These are phyloP conservation scores for Atopsyche davidsoni DNA, from an alignment of 1,140 invertebrate species.

Conservation along the genomic window DNA sequence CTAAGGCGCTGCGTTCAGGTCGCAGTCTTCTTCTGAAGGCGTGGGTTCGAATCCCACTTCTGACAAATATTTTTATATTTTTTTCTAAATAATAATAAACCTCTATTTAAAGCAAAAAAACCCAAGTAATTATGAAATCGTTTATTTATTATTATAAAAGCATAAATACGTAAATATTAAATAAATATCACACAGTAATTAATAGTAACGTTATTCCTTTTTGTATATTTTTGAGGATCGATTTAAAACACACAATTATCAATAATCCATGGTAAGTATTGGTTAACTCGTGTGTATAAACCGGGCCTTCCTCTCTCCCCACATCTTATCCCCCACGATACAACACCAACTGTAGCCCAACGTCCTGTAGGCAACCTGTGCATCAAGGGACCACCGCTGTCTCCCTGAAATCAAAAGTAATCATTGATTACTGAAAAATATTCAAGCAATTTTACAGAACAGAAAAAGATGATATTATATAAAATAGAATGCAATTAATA, in stretches of 20 bases:
- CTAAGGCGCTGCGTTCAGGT: constrained; percentile 92
- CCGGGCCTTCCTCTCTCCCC: constrained; percentile 62
- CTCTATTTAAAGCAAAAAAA: too few species aligned
- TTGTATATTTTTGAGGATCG: too few species aligned
- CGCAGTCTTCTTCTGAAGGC: constrained; percentile 83
- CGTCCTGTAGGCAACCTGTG: constrained; percentile 61
- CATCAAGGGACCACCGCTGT: constrained; percentile 78
- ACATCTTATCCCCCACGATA: constrained; percentile 72
- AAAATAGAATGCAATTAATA: too few species aligned
- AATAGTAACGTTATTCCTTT: too few species aligned
- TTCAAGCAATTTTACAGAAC: too few species aligned
- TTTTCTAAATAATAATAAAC: too few species aligned
- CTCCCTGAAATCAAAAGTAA: constrained; percentile 69
- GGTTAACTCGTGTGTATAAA: constrained; percentile 64
- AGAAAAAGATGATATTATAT: too few species aligned
- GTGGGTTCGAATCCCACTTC: constrained; percentile 86
- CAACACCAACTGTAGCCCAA: constrained; percentile 75
- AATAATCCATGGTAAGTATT: constrained; percentile 68
- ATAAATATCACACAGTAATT: too few species aligned
- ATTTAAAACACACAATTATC: constrained; percentile 55
- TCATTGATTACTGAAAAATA: too few species aligned
- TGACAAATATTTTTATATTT: constrained; percentile 59
- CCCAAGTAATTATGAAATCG: too few species aligned
- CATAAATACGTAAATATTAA: too few species aligned
- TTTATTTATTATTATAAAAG: too few species aligned